These are phyloP conservation scores for Apostichopus parvimensis DNA, from an alignment of 35 echinoderm and acorn worm genomes.

Conservation along the genomic window DNA sequence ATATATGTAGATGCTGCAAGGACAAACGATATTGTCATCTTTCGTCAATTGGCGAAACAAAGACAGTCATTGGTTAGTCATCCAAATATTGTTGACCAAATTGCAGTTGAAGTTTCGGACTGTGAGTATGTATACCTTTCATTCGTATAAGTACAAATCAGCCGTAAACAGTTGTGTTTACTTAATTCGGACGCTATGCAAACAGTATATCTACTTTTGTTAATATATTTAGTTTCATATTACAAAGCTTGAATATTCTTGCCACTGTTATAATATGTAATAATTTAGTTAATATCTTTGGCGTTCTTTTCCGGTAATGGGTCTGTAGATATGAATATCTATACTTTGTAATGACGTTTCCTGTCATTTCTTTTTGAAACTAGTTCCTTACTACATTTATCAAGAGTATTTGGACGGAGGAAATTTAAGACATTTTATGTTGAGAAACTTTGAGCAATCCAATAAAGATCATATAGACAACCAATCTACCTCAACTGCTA, in stretches of 20 bases:
- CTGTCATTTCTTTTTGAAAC: background rate
- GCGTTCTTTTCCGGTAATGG: too few species aligned
- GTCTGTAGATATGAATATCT: too few species aligned
- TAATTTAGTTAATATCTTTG: too few species aligned
- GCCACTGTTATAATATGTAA: too few species aligned
- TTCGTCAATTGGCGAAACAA: background rate
- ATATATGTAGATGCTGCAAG: background rate
- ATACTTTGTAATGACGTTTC: background rate
- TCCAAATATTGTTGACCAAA: background rate
- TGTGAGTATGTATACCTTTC: background rate
- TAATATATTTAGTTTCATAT: too few species aligned
- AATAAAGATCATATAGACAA: background rate
- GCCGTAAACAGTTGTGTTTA: too few species aligned
- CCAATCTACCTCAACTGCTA: background rate
- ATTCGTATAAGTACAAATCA: too few species aligned
- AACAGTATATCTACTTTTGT: too few species aligned
- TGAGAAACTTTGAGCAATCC: background rate
- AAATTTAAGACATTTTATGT: slow-evolving; percentile 6
- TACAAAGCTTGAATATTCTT: too few species aligned
- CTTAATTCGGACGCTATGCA: too few species aligned
- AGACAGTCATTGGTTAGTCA: background rate
- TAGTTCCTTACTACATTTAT: slow-evolving; percentile 3
- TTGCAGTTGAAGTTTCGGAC: slow-evolving; percentile 4
- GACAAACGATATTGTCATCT: background rate
- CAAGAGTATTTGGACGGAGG: background rate